A percentile compares a stretch with the other conserved stretches of the same genome.
Conservation (phyloP, 2,113 vertebrate species). For the Geococcyx californianus region DNA sequence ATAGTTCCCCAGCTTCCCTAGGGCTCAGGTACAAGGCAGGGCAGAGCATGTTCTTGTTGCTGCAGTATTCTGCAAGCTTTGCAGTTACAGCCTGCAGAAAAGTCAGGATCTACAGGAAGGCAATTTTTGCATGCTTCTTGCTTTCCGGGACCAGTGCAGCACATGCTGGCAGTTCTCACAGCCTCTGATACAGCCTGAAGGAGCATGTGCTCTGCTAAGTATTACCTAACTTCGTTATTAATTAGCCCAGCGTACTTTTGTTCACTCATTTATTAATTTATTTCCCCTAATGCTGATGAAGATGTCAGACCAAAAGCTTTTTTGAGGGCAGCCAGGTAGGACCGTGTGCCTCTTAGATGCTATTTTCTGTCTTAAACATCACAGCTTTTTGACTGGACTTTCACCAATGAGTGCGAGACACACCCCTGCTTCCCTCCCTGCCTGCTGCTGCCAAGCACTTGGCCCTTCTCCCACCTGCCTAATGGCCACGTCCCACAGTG, state of each 20-base stretch:
- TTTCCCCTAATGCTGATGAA: not conserved
- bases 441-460: not conserved
- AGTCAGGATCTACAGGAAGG: not conserved
- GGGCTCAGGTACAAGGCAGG: not conserved
- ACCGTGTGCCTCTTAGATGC: not conserved
- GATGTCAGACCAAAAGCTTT: not conserved
- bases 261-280: not conserved
- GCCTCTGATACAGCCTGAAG: not conserved
- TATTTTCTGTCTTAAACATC: not conserved
- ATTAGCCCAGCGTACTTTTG: not conserved
- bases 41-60: not conserved
- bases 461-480: not conserved
- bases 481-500: rapidly evolving
- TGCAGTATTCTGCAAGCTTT: rapidly evolving
- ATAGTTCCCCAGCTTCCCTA: not conserved
- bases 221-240: not conserved
- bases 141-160: not conserved
- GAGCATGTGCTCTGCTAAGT: not conserved
- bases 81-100: not conserved
- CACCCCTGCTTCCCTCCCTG: not conserved
- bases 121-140: not conserved
- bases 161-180: not conserved
- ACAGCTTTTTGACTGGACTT: not conserved
- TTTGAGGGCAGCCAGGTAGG: not conserved
- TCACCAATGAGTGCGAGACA: rapidly evolving